phyloP scores from a whole-genome alignment of 2,888 invertebrate genomes.

The Diogma glabrata region DNA sequence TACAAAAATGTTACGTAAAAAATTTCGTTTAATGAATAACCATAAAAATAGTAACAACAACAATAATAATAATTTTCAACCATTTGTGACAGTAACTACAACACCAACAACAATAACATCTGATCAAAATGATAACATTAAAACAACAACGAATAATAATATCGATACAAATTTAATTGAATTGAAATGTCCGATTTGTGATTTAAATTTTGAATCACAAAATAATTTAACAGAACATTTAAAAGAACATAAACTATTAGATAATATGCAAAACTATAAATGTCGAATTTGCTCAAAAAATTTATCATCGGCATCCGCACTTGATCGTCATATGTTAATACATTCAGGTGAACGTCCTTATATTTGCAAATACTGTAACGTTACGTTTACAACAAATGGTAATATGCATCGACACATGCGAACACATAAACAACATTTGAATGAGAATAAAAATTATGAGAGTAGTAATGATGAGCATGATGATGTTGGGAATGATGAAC shows the following conservation, averaged over 20 bases:
- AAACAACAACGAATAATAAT: conserved; percentile 16
- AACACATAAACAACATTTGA: conserved; percentile 47
- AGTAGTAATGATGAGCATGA: conserved; percentile 25
- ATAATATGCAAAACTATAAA: conserved; percentile 36
- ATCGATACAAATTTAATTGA: conserved; percentile 25
- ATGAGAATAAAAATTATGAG: conserved; percentile 14
- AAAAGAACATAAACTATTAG: conserved; percentile 48
- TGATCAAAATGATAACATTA: too few species aligned
- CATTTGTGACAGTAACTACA: conserved; percentile 2
- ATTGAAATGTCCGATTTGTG: conserved; percentile 55
- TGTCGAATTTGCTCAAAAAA: conserved; percentile 41
- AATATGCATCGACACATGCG: conserved; percentile 77
- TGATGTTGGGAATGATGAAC: conserved; percentile 14
- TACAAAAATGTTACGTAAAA: conserved; percentile 30
- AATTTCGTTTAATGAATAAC: conserved; percentile 27
- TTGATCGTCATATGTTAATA: conserved; percentile 68
- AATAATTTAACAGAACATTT: conserved; percentile 60
- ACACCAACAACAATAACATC: conserved; percentile 12
- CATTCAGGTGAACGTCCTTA: conserved; percentile 74
- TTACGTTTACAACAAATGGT: conserved; percentile 74
- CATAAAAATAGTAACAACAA: conserved; percentile 3
- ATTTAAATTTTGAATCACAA: conserved; percentile 45
- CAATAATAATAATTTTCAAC: conserved; percentile 14
- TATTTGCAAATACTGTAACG: conserved; percentile 63
- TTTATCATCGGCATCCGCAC: conserved; percentile 63